Conservation (phyloP, 2,113 vertebrate genomes). For the Plectropomus leopardus region DNA sequence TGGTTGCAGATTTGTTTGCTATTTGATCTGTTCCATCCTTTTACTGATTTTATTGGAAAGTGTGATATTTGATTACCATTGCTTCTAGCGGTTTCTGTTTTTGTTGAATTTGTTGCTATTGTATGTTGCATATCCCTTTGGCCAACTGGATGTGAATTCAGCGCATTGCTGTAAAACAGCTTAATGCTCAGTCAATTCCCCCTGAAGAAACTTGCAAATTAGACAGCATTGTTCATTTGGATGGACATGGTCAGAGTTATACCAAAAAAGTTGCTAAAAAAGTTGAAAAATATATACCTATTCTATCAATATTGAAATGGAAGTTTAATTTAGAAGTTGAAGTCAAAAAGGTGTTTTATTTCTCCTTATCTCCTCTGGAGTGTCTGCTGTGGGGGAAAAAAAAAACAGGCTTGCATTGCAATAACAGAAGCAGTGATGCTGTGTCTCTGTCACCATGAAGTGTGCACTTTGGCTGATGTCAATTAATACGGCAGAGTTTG, state of each 20-base stretch:
- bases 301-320: conserved; percentile 19
- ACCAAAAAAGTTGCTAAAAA: not conserved
- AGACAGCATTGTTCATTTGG: conserved; percentile 4
- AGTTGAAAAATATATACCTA: not conserved
- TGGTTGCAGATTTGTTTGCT: no score
- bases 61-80: no score
- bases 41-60: no score
- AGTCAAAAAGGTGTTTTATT: conserved; percentile 33
- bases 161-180: no score
- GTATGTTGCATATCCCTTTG: no score
- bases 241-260: not conserved
- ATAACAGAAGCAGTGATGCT: conserved; percentile 41
- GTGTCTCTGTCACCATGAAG: conserved; percentile 53
- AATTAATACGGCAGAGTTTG: conserved; percentile 56
- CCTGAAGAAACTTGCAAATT: not conserved
- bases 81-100: no score
- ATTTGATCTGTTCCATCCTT: no score
- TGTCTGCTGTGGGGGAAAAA: not conserved
- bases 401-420: conserved; percentile 29
- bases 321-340: conserved; percentile 45
- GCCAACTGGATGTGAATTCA: no score
- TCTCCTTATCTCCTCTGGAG: conserved; percentile 28
- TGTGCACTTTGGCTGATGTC: conserved; percentile 54
- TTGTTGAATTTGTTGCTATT: no score
- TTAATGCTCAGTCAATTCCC: no score